A percentile compares a stretch with the other conserved stretches of the same genome.
phyloP scores from a whole-genome alignment of 1,140 invertebrate genomes.

The Drosophila grimshawi region DNA sequence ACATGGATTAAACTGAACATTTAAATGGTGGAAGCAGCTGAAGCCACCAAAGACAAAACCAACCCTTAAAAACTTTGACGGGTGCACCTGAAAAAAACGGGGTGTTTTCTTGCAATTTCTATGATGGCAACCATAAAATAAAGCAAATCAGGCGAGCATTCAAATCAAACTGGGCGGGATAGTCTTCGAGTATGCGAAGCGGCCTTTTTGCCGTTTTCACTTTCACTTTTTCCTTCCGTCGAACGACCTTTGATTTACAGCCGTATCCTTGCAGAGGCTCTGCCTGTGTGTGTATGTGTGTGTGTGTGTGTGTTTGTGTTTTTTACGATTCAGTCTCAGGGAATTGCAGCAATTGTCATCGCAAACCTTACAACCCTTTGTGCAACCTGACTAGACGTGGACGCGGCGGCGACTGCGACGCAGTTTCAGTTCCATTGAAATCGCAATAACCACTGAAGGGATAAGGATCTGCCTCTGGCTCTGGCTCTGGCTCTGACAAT shows the following conservation, averaged over 20 bases:
- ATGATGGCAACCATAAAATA: slow-evolving; percentile 53
- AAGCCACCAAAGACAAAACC: slow-evolving; percentile 43
- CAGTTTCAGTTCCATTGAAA: slow-evolving; percentile 63
- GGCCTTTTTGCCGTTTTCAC: slow-evolving; percentile 10
- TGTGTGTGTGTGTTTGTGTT: slow-evolving; percentile 1
- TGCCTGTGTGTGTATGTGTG: background rate
- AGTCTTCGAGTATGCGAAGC: background rate
- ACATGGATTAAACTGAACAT: slow-evolving; percentile 70
- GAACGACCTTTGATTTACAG: slow-evolving; percentile 68
- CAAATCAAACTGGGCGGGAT: slow-evolving; percentile 26
- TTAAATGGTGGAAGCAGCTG: slow-evolving; percentile 63
- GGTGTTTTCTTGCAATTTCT: slow-evolving; percentile 41
- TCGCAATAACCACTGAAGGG: slow-evolving; percentile 31
- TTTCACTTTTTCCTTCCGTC: slow-evolving; percentile 57
- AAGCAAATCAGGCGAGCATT: slow-evolving; percentile 3
- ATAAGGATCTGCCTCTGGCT: background rate
- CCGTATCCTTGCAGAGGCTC: slow-evolving; percentile 28
- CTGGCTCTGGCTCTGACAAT: slow-evolving; percentile 46
- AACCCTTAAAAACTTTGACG: slow-evolving; percentile 29
- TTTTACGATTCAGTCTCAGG: slow-evolving; percentile 60
- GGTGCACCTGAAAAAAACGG: slow-evolving; percentile 50
- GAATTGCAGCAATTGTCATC: slow-evolving; percentile 78
- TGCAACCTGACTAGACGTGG: slow-evolving; percentile 63
- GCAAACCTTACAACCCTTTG: slow-evolving; percentile 66
- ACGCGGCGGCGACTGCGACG: slow-evolving; percentile 26